A percentile compares a stretch with the other conserved stretches of the same genome.
Evolutionary conservation across 2,797 vertebrate genomes (phyloP).

Genomic region (Eulemur rubriventer): DNA sequence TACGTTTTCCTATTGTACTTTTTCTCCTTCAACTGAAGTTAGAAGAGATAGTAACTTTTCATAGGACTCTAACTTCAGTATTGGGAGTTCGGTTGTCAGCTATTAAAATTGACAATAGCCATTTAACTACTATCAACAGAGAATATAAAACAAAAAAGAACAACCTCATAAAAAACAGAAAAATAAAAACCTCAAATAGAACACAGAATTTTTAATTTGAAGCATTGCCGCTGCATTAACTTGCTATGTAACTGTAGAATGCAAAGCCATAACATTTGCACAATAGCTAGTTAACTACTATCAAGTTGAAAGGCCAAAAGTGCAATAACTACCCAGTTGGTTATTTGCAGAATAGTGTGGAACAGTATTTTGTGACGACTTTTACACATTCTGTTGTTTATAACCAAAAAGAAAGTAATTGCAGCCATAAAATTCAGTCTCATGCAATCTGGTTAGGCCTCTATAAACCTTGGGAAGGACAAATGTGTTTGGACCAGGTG

Average conservation of each 20-base stretch:
- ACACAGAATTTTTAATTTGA: background rate
- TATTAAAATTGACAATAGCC: background rate
- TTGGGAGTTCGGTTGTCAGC: background rate
- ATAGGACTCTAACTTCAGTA: background rate
- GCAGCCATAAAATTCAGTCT: background rate
- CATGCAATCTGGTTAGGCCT: background rate
- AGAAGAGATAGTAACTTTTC: background rate
- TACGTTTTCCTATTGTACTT: background rate
- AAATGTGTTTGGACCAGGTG: background rate
- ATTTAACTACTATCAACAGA: background rate
- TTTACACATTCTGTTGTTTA: background rate
- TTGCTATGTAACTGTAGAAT: background rate
- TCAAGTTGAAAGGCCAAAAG: background rate
- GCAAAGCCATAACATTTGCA: background rate
- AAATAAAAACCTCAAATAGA: background rate
- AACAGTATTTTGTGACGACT: background rate
- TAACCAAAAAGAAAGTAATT: conserved; percentile 22
- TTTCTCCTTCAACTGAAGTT: background rate
- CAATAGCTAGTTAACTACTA: background rate
- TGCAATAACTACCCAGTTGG: background rate
- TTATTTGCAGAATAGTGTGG: background rate
- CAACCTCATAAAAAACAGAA: background rate
- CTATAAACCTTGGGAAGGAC: background rate
- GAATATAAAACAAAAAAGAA: background rate
- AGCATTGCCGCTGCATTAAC: background rate